A percentile compares a stretch with the other conserved stretches of the same genome.
Conservation (phyloP, 2,113 vertebrate species). For the Trachemys scripta region DNA sequence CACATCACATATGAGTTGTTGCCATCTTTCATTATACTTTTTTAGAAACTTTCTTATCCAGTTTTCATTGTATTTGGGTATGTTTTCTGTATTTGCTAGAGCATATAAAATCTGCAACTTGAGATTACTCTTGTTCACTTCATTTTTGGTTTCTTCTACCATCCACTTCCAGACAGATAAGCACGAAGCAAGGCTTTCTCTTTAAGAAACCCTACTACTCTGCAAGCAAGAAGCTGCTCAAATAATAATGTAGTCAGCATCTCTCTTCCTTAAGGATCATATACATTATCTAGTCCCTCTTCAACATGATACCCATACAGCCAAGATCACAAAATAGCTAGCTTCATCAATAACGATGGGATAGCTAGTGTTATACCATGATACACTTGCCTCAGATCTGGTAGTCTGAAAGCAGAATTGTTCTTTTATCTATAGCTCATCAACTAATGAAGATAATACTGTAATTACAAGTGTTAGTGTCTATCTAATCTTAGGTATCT, state of each 20-base stretch:
- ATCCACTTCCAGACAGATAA: background rate
- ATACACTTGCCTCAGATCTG: background rate
- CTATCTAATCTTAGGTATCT: background rate
- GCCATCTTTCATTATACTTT: background rate
- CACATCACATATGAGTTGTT: background rate
- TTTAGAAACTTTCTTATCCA: background rate
- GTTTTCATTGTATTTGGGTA: background rate
- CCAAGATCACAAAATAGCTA: background rate
- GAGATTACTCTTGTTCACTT: background rate
- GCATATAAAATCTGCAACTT: background rate
- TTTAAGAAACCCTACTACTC: background rate
- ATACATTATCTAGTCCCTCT: background rate
- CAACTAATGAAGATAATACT: background rate
- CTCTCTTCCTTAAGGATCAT: background rate
- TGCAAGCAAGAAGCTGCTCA: background rate
- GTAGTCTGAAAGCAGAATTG: background rate
- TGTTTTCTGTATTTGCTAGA: background rate
- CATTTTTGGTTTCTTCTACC: background rate
- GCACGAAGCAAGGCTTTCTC: background rate
- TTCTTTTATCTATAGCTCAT: background rate
- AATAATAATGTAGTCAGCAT: background rate
- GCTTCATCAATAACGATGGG: background rate
- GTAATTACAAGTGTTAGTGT: background rate
- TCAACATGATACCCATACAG: background rate
- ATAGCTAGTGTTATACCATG: background rate